Percentiles rank a stretch among this genome's conserved stretches.
These are phyloP conservation scores for Willisornis vidua DNA, from an alignment of 2,113 vertebrate species.

Conservation along the genomic window DNA sequence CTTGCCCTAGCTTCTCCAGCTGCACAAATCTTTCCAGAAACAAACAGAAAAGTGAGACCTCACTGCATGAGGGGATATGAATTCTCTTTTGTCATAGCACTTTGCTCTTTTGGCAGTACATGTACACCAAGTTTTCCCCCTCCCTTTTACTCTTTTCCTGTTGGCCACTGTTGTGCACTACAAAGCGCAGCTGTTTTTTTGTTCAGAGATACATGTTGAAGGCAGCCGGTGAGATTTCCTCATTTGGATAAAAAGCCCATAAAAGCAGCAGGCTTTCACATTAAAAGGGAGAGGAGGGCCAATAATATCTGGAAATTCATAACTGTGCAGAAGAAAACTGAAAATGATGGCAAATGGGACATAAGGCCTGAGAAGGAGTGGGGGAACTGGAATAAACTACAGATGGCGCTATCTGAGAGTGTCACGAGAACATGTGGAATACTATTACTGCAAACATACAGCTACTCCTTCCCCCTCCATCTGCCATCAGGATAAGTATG, in stretches of 20 bases:
- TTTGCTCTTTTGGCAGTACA: neutral
- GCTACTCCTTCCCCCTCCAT: neutral
- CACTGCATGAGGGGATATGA: neutral
- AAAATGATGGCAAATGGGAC: neutral
- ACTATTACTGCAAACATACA: neutral
- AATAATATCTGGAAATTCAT: neutral
- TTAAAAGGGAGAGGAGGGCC: neutral
- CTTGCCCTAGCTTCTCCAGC: slow-evolving; percentile 63
- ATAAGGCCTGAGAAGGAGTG: neutral
- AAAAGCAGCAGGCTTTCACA: neutral
- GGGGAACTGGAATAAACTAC: neutral
- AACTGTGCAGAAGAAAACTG: neutral
- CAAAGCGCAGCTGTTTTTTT: neutral
- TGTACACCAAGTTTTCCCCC: neutral
- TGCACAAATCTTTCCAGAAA: slow-evolving; percentile 54
- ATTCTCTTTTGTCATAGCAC: neutral
- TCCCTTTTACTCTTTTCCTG: neutral
- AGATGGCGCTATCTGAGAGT: neutral
- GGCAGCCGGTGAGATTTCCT: neutral
- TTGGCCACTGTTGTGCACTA: neutral
- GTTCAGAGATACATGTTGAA: neutral
- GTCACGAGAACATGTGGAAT: neutral
- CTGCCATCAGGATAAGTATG: neutral
- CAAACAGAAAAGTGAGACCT: neutral
- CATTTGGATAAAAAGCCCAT: neutral